These are phyloP conservation scores for Cavia porcellus DNA, from an alignment of 2,113 vertebrate species.

Conservation along the genomic window DNA sequence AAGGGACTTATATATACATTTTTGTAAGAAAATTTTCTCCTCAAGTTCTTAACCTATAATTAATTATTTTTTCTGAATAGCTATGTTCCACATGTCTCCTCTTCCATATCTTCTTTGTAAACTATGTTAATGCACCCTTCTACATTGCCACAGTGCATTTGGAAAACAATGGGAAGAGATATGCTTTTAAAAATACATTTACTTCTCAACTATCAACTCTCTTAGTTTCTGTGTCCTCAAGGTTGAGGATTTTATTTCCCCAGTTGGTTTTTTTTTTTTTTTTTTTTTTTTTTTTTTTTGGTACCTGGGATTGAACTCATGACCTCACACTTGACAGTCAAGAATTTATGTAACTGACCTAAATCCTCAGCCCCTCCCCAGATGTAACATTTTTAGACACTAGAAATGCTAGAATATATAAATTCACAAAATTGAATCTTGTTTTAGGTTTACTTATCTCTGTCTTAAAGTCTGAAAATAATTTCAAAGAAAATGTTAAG, in stretches of 20 bases:
- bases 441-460: not conserved
- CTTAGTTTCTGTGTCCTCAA: conserved; percentile 10
- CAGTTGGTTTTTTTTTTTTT: too few species aligned
- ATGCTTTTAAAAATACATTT: not conserved
- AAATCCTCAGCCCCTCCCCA: too few species aligned
- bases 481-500: not conserved
- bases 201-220: not conserved
- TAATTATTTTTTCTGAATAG: conserved; percentile 25
- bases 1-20: not conserved
- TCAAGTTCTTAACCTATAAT: not conserved
- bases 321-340: too few species aligned
- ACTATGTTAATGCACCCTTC: not conserved
- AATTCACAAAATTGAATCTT: not conserved
- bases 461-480: not conserved
- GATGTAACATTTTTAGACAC: not conserved
- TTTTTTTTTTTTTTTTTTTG: too few species aligned
- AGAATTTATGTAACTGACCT: too few species aligned
- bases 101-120: not conserved
- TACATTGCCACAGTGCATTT: not conserved
- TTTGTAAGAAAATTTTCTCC: not conserved
- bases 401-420: not conserved
- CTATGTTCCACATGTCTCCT: not conserved
- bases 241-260: not conserved
- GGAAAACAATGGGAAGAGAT: not conserved
- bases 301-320: too few species aligned